Percentiles rank a stretch among this genome's conserved stretches.
phyloP scores from a whole-genome alignment of 2,888 invertebrate genomes.

The Penaeus monodon region DNA sequence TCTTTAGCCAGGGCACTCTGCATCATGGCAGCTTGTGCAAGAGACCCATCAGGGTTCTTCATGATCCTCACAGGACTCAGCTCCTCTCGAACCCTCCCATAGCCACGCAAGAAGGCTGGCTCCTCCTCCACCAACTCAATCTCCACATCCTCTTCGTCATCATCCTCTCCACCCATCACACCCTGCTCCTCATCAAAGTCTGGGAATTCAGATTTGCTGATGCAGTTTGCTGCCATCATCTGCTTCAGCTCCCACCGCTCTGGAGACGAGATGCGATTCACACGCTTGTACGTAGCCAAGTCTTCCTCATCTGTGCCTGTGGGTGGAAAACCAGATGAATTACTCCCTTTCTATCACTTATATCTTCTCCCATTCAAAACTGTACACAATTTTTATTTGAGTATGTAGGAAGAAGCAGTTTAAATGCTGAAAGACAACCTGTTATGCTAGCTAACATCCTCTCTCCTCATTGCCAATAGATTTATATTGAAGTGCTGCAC shows the following conservation, averaged over 20 bases:
- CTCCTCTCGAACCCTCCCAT: constrained; percentile 90
- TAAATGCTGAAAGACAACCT: no score
- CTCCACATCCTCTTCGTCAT: constrained; percentile 95
- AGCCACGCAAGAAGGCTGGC: constrained; percentile 87
- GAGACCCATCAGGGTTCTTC: constrained; percentile 98
- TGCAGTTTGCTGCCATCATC: constrained; percentile 92
- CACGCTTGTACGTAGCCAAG: constrained; percentile 79
- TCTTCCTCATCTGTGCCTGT: constrained; percentile 82
- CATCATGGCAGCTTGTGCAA: constrained; percentile 99
- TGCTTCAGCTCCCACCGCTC: constrained; percentile 97
- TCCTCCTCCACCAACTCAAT: constrained; percentile 99
- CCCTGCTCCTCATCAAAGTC: constrained; percentile 98
- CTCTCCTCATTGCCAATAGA: no score
- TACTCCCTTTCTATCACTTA: no score
- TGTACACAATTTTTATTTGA: no score
- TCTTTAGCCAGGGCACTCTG: constrained; percentile 98
- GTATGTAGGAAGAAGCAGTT: no score
- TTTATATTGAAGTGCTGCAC: no score
- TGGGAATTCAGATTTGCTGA: constrained; percentile 93
- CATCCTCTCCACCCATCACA: constrained; percentile 73
- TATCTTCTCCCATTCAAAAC: no score
- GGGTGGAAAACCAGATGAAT: constrained; percentile 70
- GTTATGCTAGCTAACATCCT: no score
- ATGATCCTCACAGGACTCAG: constrained; percentile 93
- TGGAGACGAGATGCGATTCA: constrained; percentile 93